phyloP scores from a whole-genome alignment of 2,113 vertebrate genomes.

The Perccottus glenii region DNA sequence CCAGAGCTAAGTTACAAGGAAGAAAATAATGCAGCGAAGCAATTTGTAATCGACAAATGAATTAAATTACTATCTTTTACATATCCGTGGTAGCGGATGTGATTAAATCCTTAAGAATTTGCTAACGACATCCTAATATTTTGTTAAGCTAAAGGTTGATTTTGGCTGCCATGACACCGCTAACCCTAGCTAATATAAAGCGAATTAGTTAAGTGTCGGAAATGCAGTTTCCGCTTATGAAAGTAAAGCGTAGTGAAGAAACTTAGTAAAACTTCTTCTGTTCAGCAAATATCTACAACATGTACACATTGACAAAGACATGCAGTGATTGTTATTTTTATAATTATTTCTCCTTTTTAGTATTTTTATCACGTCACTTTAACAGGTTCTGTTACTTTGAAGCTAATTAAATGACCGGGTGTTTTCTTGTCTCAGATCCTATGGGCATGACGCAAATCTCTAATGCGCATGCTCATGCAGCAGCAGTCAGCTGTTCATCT shows the following conservation, averaged over 20 bases:
- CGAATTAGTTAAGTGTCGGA: neutral
- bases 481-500: neutral
- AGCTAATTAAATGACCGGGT: neutral
- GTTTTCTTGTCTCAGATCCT: neutral
- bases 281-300: too few relatives aligned
- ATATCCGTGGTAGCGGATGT: neutral
- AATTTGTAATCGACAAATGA: neutral
- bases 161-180: neutral
- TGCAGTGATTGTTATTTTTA: too few relatives aligned
- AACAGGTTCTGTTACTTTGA: slow-evolving; percentile 25
- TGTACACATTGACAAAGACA: too few relatives aligned
- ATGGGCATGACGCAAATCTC: neutral
- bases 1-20: neutral
- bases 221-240: slow-evolving; percentile 13
- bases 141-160: slow-evolving; percentile 12
- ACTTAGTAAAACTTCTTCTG: too few relatives aligned
- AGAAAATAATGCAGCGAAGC: neutral
- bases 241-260: slow-evolving; percentile 26
- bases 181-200: neutral
- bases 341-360: neutral
- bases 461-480: slow-evolving; percentile 25
- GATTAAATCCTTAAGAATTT: neutral
- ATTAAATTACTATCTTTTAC: neutral
- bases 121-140: neutral
- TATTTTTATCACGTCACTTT: neutral